phyloP scores from a whole-genome alignment of 2,113 vertebrate species.

The Nothobranchius kuhntae region DNA sequence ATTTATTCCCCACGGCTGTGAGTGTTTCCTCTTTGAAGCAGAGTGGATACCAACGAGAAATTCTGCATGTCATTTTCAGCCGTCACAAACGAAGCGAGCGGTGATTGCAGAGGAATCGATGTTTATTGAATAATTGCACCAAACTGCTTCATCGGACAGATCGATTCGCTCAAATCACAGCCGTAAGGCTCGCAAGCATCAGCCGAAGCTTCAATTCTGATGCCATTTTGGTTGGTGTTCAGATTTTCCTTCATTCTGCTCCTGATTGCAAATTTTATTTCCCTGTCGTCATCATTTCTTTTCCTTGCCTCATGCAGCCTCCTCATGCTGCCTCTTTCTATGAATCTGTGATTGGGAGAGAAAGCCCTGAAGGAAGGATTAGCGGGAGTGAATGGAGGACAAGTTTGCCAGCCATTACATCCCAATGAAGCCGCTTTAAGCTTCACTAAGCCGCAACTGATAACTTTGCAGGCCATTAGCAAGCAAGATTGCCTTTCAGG shows the following conservation, averaged over 20 bases:
- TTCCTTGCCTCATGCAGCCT: constrained; percentile 35
- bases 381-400: constrained; percentile 73
- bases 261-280: constrained; percentile 59
- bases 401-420: constrained; percentile 79
- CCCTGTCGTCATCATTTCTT: constrained; percentile 54
- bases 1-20: constrained; percentile 45
- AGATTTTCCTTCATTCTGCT: constrained; percentile 59
- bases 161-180: constrained; percentile 40
- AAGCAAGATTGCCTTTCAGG: constrained; percentile 72
- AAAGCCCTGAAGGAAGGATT: constrained; percentile 75
- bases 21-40: constrained; percentile 44
- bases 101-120: constrained; percentile 45
- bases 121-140: constrained; percentile 69
- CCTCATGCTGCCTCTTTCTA: constrained; percentile 57
- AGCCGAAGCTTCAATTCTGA: constrained; percentile 40
- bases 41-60: constrained; percentile 62
- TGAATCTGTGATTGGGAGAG: constrained; percentile 70
- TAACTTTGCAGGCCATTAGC: constrained; percentile 81
- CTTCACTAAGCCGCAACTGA: constrained; percentile 80
- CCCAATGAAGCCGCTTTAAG: constrained; percentile 77
- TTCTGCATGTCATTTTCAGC: constrained; percentile 48
- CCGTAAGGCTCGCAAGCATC: constrained; percentile 27
- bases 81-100: constrained; percentile 27
- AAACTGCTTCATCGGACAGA: constrained; percentile 43
- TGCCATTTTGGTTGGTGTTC: constrained; percentile 39